A percentile compares a stretch with the other conserved stretches of the same genome.
Conservation (phyloP, 2,113 vertebrate genomes). For the Passer domesticus region DNA sequence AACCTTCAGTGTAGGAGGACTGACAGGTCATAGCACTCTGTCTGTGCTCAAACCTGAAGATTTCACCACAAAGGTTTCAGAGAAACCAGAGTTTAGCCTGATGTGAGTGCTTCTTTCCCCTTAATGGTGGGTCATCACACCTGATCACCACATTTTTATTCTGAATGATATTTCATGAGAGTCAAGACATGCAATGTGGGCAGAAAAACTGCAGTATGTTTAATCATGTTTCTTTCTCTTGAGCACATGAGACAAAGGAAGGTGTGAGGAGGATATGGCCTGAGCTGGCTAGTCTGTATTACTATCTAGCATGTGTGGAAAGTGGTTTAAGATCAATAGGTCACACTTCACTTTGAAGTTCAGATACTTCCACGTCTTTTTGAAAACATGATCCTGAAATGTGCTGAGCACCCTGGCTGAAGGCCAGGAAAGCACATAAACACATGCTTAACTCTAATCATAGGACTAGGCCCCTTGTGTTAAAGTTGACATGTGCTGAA, state of each 20-base stretch:
- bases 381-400: conserved; percentile 12
- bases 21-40: neutral
- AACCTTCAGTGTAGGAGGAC: neutral
- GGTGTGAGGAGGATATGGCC: neutral
- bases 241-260: neutral
- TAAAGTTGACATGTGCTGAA: conserved; percentile 51
- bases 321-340: conserved; percentile 39
- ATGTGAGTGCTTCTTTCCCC: neutral
- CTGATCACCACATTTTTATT: neutral
- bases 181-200: neutral
- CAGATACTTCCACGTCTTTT: neutral
- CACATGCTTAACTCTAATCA: conserved; percentile 60
- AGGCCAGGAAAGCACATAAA: conserved; percentile 53
- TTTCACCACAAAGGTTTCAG: neutral
- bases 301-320: conserved; percentile 15
- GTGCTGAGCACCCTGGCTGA: conserved; percentile 31
- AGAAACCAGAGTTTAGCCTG: neutral
- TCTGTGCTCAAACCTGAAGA: neutral
- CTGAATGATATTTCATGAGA: neutral
- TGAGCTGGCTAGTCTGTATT: neutral
- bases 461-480: conserved; percentile 18
- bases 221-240: conserved; percentile 22
- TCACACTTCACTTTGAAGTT: conserved; percentile 53
- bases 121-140: neutral
- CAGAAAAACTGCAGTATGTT: neutral